phyloP scores from a whole-genome alignment of 1,140 invertebrate genomes.

The Dinoponera quadriceps region DNA sequence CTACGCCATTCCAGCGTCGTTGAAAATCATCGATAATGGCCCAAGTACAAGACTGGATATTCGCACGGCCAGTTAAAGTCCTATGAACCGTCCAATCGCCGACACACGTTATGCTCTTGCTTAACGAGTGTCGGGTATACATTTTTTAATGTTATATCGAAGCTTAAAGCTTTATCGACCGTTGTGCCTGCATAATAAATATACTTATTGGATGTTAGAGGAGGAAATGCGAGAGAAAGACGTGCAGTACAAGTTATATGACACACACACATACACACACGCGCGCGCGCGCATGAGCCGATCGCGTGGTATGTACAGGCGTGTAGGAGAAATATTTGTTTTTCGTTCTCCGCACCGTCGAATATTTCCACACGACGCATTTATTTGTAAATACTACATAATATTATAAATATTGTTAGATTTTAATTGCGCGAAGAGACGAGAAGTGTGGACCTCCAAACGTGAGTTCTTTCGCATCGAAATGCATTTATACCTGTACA shows the following conservation, averaged over 20 bases:
- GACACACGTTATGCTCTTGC: not conserved
- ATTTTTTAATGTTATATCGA: not conserved
- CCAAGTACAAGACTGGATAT: conserved; percentile 76
- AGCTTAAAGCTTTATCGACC: not conserved
- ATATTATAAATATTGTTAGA: conserved; percentile 41
- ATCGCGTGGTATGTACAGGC: not conserved
- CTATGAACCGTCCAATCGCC: not conserved
- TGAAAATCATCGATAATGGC: conserved; percentile 78
- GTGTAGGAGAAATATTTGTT: not conserved
- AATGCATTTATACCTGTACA: not conserved
- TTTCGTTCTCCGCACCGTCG: not conserved
- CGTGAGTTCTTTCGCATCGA: not conserved
- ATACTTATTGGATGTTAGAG: not conserved
- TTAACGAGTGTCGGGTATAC: no score
- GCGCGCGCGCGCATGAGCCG: not conserved
- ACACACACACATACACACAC: not conserved
- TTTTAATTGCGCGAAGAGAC: not conserved
- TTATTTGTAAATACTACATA: conserved; percentile 51
- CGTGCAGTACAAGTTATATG: conserved; percentile 21
- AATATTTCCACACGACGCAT: not conserved
- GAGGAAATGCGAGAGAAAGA: not conserved
- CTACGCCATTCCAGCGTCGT: conserved; percentile 86
- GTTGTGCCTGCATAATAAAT: conserved; percentile 27
- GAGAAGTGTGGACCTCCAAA: not conserved
- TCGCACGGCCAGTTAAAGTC: conserved; percentile 70